Evolutionary conservation across 2,797 vertebrate species (phyloP).

Genomic region (Centropyge bicolor): DNA sequence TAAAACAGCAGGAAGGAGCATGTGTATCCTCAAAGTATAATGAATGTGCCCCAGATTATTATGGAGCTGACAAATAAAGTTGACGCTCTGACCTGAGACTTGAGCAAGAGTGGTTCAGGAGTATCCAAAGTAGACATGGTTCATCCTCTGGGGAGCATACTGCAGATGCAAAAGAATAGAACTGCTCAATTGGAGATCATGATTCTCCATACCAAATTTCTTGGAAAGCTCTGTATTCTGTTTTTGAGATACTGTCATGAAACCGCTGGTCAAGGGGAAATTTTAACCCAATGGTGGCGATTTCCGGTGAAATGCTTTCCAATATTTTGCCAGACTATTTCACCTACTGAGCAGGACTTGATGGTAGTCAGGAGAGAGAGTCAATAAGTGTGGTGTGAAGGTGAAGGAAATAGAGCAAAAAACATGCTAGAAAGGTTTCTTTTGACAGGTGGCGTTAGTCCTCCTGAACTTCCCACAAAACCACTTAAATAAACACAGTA

Average conservation of each 20-base stretch:
- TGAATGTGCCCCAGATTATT: neutral
- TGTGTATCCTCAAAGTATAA: neutral
- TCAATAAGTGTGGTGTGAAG: slow-evolving; percentile 44
- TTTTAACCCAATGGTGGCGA: slow-evolving; percentile 9
- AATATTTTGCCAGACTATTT: neutral
- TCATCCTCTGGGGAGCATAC: neutral
- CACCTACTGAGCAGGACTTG: neutral
- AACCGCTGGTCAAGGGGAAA: neutral
- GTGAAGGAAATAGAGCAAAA: slow-evolving; percentile 49
- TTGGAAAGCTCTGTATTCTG: neutral
- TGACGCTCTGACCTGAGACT: slow-evolving; percentile 11
- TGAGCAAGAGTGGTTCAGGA: neutral
- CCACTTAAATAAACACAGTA: slow-evolving; percentile 67
- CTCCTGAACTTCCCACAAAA: slow-evolving; percentile 66
- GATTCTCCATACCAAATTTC: neutral
- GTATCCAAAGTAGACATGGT: neutral
- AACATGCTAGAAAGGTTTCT: slow-evolving; percentile 50
- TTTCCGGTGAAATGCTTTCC: slow-evolving; percentile 11
- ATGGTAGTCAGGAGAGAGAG: slow-evolving; percentile 1
- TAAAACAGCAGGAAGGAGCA: neutral
- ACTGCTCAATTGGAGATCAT: neutral
- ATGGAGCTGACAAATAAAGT: neutral
- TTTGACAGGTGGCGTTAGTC: slow-evolving; percentile 75
- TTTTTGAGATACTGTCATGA: slow-evolving; percentile 12
- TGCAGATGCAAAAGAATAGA: neutral